Evolutionary conservation across 2,888 invertebrate genomes (phyloP).

Genomic region (Agrenia bidenticulata): DNA sequence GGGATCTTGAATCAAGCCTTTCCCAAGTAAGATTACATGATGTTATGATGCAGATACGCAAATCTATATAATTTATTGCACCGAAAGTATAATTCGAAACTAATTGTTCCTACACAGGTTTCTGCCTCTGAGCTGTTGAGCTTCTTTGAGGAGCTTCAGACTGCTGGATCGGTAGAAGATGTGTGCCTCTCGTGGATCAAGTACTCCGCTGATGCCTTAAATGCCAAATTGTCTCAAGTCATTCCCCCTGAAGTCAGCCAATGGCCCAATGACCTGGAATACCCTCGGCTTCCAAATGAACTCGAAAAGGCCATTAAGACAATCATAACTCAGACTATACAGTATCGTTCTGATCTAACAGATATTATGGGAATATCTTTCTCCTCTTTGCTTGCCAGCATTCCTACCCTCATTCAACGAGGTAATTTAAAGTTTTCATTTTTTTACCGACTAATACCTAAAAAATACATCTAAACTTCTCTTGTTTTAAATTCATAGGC

Average conservation of each 20-base stretch:
- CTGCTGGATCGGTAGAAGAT: slow-evolving; percentile 46
- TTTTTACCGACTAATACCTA: no score
- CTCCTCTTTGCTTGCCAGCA: slow-evolving; percentile 43
- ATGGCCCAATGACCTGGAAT: slow-evolving; percentile 50
- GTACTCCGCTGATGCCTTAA: slow-evolving; percentile 52
- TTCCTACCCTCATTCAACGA: slow-evolving; percentile 36
- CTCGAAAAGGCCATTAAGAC: slow-evolving; percentile 42
- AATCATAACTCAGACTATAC: slow-evolving; percentile 45
- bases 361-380: slow-evolving; percentile 49
- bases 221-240: slow-evolving; percentile 36
- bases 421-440: slow-evolving; percentile 9
- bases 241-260: slow-evolving; percentile 42
- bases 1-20: slow-evolving; percentile 38
- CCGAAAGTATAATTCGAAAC: no score
- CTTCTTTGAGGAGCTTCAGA: slow-evolving; percentile 48
- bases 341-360: slow-evolving; percentile 27
- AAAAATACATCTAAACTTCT: no score
- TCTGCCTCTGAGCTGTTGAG: slow-evolving; percentile 36
- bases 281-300: slow-evolving; percentile 44
- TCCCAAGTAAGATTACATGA: slow-evolving; percentile 24
- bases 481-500: no score
- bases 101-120: slow-evolving; percentile 32
- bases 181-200: slow-evolving; percentile 53
- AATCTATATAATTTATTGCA: no score
- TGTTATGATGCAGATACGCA: no score